Evolutionary conservation across 2,888 invertebrate species (phyloP), one percentile per base, ranked within the genome.

Genomic region (Diarsia dahlii): DNA sequence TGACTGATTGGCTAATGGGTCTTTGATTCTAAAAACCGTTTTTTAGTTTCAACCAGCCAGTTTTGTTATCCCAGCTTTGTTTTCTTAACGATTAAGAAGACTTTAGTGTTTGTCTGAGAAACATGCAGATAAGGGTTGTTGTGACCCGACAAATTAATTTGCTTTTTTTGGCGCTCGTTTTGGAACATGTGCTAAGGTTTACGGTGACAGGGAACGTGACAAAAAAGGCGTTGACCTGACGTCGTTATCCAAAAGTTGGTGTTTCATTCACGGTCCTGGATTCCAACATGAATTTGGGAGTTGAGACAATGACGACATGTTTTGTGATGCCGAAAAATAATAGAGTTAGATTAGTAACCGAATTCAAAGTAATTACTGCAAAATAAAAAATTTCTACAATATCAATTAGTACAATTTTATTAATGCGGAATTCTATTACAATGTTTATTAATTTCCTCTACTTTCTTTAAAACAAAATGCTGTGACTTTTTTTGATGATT

Each of bases 1-100:
- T 88, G 80, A 88, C 87, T 93, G 94, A 94, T 94, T 94, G 92
- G 94, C 92, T 95, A 94, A 94, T 95, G 93, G 93, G 72, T 80
- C 89, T 84, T 82, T 85, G 73, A 84, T 91, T 88, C 83, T 75
- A 77, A 79, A 89, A 89, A 88, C 73, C 62, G 73, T 70, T 84
- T 89, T 85, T 87, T 78, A n/a, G n/a, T 79, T 82, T 76, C 74
- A 82, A 83, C 73, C 77, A 71, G 64, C 65, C 78, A 20, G 62
- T 76, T 78, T 78, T 86, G 87, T 86, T 88, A 84, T 80, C 63
- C 89, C 84, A 83, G 85, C 87, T 90, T 91, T 92, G 92, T 94
- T 93, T 89, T 93, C 91, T 90, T 89, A 93, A 92, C 90, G 92
- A 94, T 94, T 94, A 94, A 89, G 91, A 90, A 86, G 82, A 89